Conservation (phyloP, 2,113 vertebrate genomes). For the Hemiscyllium ocellatum region DNA sequence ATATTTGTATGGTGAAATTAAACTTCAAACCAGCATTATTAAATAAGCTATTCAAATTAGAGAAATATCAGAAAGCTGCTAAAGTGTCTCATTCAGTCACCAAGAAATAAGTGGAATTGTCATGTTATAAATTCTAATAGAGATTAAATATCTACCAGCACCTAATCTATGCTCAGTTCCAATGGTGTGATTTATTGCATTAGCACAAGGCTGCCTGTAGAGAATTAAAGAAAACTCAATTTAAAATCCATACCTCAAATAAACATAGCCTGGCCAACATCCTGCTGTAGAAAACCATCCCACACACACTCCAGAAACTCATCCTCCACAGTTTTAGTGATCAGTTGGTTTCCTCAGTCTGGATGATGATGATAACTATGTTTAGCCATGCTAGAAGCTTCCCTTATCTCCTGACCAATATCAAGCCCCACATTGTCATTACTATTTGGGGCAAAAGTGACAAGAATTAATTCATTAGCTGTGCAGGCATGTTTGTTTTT, state of each 20-base stretch:
- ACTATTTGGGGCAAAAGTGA: too few species aligned
- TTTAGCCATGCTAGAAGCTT: too few species aligned
- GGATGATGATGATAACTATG: too few species aligned
- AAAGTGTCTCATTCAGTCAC: not conserved
- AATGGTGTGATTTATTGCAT: not conserved
- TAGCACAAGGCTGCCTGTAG: not conserved
- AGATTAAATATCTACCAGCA: not conserved
- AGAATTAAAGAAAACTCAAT: not conserved
- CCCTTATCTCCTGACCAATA: too few species aligned
- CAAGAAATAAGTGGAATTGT: not conserved
- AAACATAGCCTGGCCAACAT: not conserved
- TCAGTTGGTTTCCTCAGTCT: too few species aligned
- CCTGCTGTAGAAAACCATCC: too few species aligned
- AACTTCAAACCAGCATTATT: conserved; percentile 15
- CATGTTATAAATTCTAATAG: not conserved
- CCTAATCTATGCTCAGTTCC: not conserved
- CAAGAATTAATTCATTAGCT: too few species aligned
- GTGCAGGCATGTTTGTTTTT: too few species aligned
- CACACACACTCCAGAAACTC: too few species aligned
- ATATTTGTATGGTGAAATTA: not conserved
- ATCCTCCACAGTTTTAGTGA: too few species aligned
- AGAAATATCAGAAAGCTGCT: not conserved
- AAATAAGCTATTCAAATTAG: not conserved
- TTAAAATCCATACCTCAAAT: not conserved
- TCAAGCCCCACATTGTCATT: too few species aligned